Base-by-base conservation (phyloP, 37 sponge, comb jelly and placozoan genomes). In the Haliclona indistincta region DNA sequence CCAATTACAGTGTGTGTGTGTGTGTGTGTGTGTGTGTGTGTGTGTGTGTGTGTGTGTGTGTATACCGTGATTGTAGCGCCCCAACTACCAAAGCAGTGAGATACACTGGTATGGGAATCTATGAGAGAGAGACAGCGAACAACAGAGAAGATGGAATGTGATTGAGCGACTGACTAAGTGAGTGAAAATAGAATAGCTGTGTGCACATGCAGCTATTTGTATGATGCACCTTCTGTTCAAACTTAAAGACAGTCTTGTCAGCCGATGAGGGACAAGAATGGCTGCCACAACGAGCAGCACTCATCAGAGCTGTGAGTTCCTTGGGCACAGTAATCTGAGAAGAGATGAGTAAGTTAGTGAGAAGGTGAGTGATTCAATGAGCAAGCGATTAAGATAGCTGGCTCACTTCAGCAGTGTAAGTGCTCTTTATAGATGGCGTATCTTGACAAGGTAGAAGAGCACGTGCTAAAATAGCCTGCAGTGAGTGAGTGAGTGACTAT, bases 401-500 rank as follows among this genome's bases (percentile, higher is more conserved):
- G 40, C 17, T 45, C 35, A 51, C 67, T 56, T 86, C 77, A 38
- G 97, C 97, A 33, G 85, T 70, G 77, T 90, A 96, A 6, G 86
- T 79, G 10, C 73, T 74, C 74, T 96, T 96, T 34, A 93, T 82
- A 39, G 79, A 79, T 0, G 97, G 97, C 17, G 93, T 85, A 75
- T 96, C 97, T 74, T 93, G 93, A 87, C 93, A 93, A 3, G 97
- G 97, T 38, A 96, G 43, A 82, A 96, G 71, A 40, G 83, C 81
- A 43, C 93, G 80, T 36, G 93, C 93, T 80, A 90, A 88, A 25
- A 96, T 96, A 5, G 97, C 85, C 87, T 96, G 56, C 0, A 75
- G 47, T n/a, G n/a, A n/a, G n/a, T n/a, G n/a, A n/a, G n/a, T n/a
- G n/a, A n/a, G n/a, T n/a, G n/a, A n/a, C n/a, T n/a, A n/a, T n/a